Base-by-base conservation (phyloP, 2,888 invertebrate genomes). In the Gortyna flavago region DNA sequence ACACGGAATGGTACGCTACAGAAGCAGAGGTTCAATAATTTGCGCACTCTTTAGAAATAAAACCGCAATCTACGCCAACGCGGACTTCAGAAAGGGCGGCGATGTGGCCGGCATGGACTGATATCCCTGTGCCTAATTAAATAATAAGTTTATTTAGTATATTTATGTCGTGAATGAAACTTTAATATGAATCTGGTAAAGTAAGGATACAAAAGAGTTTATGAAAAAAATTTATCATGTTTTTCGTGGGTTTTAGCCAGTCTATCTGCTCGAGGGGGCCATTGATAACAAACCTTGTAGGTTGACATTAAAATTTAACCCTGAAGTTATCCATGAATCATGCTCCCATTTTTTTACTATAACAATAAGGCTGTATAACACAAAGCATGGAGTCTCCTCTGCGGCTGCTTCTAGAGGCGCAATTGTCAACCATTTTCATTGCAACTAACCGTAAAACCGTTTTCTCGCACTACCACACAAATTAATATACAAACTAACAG, bases 71-170 rank as follows among this genome's bases (percentile, higher is more conserved):
- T 97, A 97, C 88, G 98, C 98, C 1, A 98, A 98, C 93, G 98
- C 98, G 0, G 99, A 99, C 94, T 98, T 97, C 91, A 97, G 99
- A 80, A 99, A 99, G 94, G 97, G 97, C 11, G 98, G 99, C 0
- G 98, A 98, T 68, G 98, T 98, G 0, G 97, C 97, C 69, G 99
- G 98, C 44, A 94, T 97, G 88, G 97, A 97, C 90, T 97, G 94
- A 92, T 87, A 77, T 44, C 69, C 29, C 79, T 80, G 85, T 87
- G 85, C 84, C 84, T 79, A 82, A 75, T 38, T 71, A 72, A 75
- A 76, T 51, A 67, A 62, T 79, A 79, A 85, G 81, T 85, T 68
- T 29, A 59, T 59, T 85, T 81, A 73, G 67, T 62, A 48, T 57
- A 64, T 77, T 69, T 61, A 71, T 71, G 73, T 68, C 51, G 72